A percentile compares a stretch with the other conserved stretches of the same genome.
phyloP scores from a whole-genome alignment of 2,888 invertebrate species.

The Phrixothrix hirtus region DNA sequence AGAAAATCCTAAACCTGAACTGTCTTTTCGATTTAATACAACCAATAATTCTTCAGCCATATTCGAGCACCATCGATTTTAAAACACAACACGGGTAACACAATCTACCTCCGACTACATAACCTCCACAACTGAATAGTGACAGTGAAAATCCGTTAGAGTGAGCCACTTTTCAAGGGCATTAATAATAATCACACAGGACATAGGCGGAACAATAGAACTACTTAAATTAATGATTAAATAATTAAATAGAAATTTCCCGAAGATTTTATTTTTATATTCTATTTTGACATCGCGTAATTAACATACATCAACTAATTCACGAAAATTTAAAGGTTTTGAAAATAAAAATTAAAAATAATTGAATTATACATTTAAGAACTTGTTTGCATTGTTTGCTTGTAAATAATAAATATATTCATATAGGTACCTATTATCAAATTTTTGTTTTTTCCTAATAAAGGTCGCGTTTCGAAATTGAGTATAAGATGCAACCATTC shows the following conservation, averaged over 20 bases:
- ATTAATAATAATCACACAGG: constrained; percentile 3
- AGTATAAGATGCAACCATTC: no score
- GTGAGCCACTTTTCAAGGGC: constrained; percentile 34
- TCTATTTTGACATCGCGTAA: no score
- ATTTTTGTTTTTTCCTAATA: no score
- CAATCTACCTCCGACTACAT: constrained; percentile 48
- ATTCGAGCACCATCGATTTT: constrained; percentile 53
- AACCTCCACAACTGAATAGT: constrained; percentile 51
- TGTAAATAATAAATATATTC: no score
- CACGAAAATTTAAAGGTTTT: no score
- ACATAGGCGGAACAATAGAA: constrained; percentile 7
- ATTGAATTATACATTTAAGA: no score
- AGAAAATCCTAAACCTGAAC: constrained; percentile 89
- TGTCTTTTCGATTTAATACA: constrained; percentile 84
- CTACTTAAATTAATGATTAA: no score
- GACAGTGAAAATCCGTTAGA: constrained; percentile 36
- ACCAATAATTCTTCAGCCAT: constrained; percentile 91
- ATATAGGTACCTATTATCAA: no score
- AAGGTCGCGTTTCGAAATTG: no score
- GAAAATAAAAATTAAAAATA: no score
- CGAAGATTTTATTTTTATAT: neutral
- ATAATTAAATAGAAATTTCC: neutral
- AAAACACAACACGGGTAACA: constrained; percentile 41
- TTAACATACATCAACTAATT: no score
- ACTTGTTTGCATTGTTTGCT: no score